phyloP scores from a whole-genome alignment of 1,140 invertebrate genomes.

The Potamilus streckersoni region DNA sequence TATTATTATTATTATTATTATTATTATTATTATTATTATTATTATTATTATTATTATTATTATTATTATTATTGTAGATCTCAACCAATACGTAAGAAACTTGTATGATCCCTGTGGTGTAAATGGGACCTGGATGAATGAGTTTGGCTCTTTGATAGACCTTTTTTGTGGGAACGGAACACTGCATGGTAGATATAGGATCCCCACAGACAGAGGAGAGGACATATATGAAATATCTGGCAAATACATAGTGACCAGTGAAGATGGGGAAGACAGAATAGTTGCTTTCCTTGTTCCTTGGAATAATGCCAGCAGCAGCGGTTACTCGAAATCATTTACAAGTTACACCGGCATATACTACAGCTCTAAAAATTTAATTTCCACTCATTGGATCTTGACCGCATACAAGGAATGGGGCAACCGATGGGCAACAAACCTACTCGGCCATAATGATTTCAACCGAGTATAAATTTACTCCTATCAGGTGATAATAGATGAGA shows the following conservation, averaged over 20 bases:
- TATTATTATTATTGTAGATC: too few relatives aligned
- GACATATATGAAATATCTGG: slow-evolving; percentile 2
- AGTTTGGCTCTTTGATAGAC: slow-evolving; percentile 1
- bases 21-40: too few relatives aligned
- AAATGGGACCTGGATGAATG: slow-evolving; percentile 10
- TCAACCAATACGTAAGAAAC: too few relatives aligned
- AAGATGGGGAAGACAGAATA: background rate
- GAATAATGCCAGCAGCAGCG: slow-evolving; percentile 1
- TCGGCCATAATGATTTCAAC: slow-evolving; percentile 8
- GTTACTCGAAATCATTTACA: slow-evolving; percentile 3
- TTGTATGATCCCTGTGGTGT: background rate
- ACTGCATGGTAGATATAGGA: slow-evolving; percentile 3
- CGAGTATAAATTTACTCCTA: background rate
- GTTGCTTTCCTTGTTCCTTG: slow-evolving; percentile 6
- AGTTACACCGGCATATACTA: slow-evolving; percentile 7
- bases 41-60: too few relatives aligned
- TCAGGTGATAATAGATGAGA: too few relatives aligned
- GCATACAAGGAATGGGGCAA: background rate
- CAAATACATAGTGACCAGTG: background rate
- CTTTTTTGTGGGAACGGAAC: background rate
- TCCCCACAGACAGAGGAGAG: background rate
- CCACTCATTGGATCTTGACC: slow-evolving; percentile 9
- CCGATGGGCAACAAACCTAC: background rate
- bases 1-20: too few relatives aligned
- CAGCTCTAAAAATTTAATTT: background rate